Conservation (phyloP, 1,140 invertebrate species). For the Drosophila ogumai region DNA sequence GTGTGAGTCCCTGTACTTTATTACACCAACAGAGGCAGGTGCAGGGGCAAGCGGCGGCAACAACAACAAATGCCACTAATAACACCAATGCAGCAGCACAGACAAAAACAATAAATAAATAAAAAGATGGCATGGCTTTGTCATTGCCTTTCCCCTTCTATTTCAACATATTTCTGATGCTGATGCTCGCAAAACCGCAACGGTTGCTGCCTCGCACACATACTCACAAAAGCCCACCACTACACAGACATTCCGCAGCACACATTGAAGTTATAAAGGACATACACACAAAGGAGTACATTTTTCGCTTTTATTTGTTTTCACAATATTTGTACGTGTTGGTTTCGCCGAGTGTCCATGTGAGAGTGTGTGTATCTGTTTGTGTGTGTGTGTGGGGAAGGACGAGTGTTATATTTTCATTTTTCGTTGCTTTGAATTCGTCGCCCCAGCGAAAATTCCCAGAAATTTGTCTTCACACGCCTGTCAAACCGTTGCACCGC, state of each 20-base stretch:
- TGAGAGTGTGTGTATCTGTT: slow-evolving; percentile 1
- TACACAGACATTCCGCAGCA: slow-evolving; percentile 22
- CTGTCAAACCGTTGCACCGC: slow-evolving; percentile 80
- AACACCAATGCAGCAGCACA: slow-evolving; percentile 80
- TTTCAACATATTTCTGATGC: slow-evolving; percentile 32
- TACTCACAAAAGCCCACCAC: slow-evolving; percentile 1
- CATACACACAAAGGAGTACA: slow-evolving; percentile 44
- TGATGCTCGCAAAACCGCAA: slow-evolving; percentile 77
- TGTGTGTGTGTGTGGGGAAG: slow-evolving; percentile 9
- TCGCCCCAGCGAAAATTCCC: slow-evolving; percentile 66
- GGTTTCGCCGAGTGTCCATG: slow-evolving; percentile 36
- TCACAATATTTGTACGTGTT: slow-evolving; percentile 57
- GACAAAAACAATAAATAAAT: slow-evolving; percentile 83
- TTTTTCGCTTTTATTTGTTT: slow-evolving; percentile 74
- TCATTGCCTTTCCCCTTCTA: slow-evolving; percentile 64
- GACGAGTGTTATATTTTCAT: slow-evolving; percentile 57
- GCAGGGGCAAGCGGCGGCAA: slow-evolving; percentile 26
- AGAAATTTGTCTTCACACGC: slow-evolving; percentile 81
- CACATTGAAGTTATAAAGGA: slow-evolving; percentile 71
- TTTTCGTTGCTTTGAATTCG: slow-evolving; percentile 59
- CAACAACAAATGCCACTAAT: slow-evolving; percentile 66
- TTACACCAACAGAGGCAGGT: slow-evolving; percentile 46
- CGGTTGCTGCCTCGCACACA: slow-evolving; percentile 15
- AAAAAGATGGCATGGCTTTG: slow-evolving; percentile 78
- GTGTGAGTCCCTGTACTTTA: slow-evolving; percentile 70